Percentiles rank a stretch among this genome's conserved stretches.
Conservation (phyloP, 2,797 vertebrate species). For the Dicrostonyx torquatus region DNA sequence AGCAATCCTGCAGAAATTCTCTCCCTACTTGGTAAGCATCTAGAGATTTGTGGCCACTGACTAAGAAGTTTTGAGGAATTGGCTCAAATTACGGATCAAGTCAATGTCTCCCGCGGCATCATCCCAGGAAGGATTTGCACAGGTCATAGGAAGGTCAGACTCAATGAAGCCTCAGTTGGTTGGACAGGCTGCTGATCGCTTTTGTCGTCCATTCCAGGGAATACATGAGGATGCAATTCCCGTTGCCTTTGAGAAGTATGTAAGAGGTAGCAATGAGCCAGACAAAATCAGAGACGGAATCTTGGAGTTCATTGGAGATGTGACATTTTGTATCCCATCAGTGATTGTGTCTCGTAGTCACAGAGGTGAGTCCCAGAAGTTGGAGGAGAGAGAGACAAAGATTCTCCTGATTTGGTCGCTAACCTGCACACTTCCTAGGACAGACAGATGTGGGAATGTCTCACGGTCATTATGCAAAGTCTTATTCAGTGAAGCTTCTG, state of each 20-base stretch:
- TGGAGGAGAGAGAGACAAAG: rapidly evolving
- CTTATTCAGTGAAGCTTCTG: rapidly evolving
- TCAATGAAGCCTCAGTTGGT: background rate
- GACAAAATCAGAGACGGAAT: conserved; percentile 51
- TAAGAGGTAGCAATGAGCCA: conserved; percentile 49
- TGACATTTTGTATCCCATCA: background rate
- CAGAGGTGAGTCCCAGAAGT: conserved; percentile 68
- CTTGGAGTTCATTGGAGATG: background rate
- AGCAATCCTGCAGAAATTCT: background rate
- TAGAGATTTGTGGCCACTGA: no score
- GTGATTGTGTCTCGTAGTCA: conserved; percentile 36
- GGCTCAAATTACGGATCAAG: background rate
- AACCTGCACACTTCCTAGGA: no score
- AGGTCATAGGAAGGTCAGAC: rapidly evolving
- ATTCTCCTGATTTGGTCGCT: rapidly evolving
- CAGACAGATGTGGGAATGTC: background rate
- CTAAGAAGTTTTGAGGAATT: background rate
- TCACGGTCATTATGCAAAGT: background rate
- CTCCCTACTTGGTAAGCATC: background rate
- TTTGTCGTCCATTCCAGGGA: conserved; percentile 43
- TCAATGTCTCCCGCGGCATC: no score
- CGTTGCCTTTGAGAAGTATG: conserved; percentile 30
- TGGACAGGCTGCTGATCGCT: background rate
- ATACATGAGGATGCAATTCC: conserved; percentile 10
- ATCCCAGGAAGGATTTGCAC: background rate